Evolutionary conservation across 2,888 invertebrate genomes (phyloP).

Genomic region (Pheosia tremula): DNA sequence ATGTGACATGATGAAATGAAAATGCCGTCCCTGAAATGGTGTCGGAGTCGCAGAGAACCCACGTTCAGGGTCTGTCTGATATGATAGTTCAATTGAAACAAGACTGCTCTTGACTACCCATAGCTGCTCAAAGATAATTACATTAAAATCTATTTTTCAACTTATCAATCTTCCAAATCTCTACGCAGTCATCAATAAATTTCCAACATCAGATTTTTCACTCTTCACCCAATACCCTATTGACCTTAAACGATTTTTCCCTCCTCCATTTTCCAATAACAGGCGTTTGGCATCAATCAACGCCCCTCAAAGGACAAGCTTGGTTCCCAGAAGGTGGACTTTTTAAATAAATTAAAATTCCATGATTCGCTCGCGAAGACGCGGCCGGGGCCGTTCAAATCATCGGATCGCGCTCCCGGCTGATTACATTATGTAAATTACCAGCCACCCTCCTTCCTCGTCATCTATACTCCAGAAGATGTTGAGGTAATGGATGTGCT

Average conservation of each 20-base stretch:
- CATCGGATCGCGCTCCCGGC: slow-evolving; percentile 67
- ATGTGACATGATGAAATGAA: no score
- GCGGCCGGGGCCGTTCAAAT: slow-evolving; percentile 48
- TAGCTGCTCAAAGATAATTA: no score
- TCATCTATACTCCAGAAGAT: slow-evolving; percentile 63
- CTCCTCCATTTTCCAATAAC: slow-evolving; percentile 34
- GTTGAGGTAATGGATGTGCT: slow-evolving; percentile 35
- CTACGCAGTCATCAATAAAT: not conserved
- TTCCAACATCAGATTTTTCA: slow-evolving; percentile 12
- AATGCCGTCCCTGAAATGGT: no score
- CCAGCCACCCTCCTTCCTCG: slow-evolving; percentile 54
- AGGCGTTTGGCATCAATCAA: slow-evolving; percentile 41
- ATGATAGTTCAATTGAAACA: no score
- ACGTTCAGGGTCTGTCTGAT: no score
- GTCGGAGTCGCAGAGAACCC: no score
- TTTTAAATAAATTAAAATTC: slow-evolving; percentile 73
- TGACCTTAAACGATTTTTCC: slow-evolving; percentile 28
- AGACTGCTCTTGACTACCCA: no score
- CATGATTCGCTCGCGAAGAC: slow-evolving; percentile 48
- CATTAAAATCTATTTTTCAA: not conserved
- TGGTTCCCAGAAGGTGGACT: slow-evolving; percentile 45
- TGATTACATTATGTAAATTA: slow-evolving; percentile 80
- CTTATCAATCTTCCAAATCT: no score
- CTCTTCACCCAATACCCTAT: slow-evolving; percentile 21
- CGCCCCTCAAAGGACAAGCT: slow-evolving; percentile 35